Evolutionary conservation across 1,140 invertebrate species (phyloP), one percentile per base, ranked within the genome.

Genomic region (Oedothorax gibbosus): DNA sequence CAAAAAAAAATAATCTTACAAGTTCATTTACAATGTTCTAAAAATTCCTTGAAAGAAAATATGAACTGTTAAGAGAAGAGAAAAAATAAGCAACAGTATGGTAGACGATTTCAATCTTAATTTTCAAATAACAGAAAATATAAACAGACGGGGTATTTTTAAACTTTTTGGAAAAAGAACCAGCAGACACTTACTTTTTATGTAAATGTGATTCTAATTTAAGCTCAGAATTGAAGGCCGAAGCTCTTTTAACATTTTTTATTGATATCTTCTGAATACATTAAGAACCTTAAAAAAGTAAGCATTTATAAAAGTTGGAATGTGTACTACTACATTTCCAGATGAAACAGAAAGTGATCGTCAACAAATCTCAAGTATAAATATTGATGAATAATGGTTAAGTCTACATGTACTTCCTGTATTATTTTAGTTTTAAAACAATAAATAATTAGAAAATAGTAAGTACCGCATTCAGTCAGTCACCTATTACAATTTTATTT

Each of bases 401-500:
- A 51, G n/a, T 71, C 50, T 53, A 18, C 35, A 35, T 35, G 49
- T 53, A 71, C 51, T 54, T 53, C n/a, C 69, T 35, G 69, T 51
- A 71, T 35, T 35, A 35, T 71, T 71, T 71, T 71, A 71, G 54
- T 71, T 71, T 53, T 18, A 71, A 71, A 71, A 71, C 18, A 71
- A 71, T n/a, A 71, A 60, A 68, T 35, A 35, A 35, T 35, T 5
- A 35, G 35, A 35, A 71, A 71, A 71, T 54, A 71, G 14, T 56
- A 75, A 75, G 53, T 75, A 75, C 72, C 72, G 72, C 72, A 75
- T 51, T 35, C 72, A 75, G 72, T 75, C 72, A 75, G 72, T 20
- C 72, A 75, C 72, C 72, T 75, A 75, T 75, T 75, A 57, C 54
- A 35, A 35, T 35, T 35, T 35, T 2, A 6, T 12, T 71, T n/a